Conservation (phyloP, 2,888 invertebrate genomes). For the Drosophila ochracea region DNA sequence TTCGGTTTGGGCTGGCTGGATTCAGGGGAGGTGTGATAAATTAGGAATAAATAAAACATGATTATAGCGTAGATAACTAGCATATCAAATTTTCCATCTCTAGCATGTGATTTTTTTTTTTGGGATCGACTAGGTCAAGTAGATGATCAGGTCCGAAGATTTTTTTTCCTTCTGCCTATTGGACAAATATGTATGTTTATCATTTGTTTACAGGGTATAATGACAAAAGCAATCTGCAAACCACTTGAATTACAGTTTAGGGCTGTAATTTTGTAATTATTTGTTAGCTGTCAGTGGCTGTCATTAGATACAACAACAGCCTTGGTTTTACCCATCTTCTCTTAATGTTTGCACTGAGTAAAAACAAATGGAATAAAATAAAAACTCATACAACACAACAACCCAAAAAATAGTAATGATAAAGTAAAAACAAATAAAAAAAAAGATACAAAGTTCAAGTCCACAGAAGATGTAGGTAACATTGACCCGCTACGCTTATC, state of each 20-base stretch:
- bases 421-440: slow-evolving; percentile 18
- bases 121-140: neutral
- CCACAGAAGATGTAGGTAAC: slow-evolving; percentile 55
- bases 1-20: neutral
- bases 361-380: slow-evolving; percentile 28
- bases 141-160: neutral
- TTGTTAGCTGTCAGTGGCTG: slow-evolving; percentile 48
- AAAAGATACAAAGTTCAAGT: slow-evolving; percentile 71
- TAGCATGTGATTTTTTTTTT: neutral
- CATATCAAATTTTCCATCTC: neutral
- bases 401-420: slow-evolving; percentile 9
- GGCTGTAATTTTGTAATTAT: slow-evolving; percentile 37
- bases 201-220: neutral
- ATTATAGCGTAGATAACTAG: neutral
- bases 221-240: slow-evolving; percentile 32
- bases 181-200: too few relatives aligned
- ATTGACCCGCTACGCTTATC: slow-evolving; percentile 58
- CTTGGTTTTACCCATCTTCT: slow-evolving; percentile 54
- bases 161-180: neutral
- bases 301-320: slow-evolving; percentile 49
- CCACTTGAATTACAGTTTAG: slow-evolving; percentile 38
- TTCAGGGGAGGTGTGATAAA: neutral
- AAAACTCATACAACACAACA: slow-evolving; percentile 11
- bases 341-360: slow-evolving; percentile 36
- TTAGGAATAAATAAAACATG: neutral